Conservation (phyloP, 2,797 vertebrate species). For the Cuniculus paca region DNA sequence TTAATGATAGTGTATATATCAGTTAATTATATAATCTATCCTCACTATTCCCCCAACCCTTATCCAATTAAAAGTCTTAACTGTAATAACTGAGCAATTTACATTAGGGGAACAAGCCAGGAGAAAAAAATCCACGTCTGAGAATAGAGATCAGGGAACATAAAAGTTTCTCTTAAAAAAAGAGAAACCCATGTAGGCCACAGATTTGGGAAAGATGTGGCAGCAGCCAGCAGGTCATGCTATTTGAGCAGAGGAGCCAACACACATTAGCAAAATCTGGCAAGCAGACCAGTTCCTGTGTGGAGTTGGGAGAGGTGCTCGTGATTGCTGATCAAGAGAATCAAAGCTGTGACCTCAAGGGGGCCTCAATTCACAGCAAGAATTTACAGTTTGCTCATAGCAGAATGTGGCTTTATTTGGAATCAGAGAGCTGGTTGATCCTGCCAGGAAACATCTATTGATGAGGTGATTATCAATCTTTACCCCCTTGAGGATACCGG, state of each 20-base stretch:
- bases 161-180: not conserved
- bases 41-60: not conserved
- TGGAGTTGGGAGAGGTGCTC: not conserved
- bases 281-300: slow-evolving; percentile 69
- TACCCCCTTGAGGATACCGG: not conserved
- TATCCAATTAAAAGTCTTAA: not conserved
- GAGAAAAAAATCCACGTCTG: slow-evolving; percentile 3
- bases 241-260: slow-evolving; percentile 75
- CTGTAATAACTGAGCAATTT: slow-evolving; percentile 77
- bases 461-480: not conserved
- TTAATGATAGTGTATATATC: not conserved
- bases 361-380: not conserved
- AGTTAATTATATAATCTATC: slow-evolving; percentile 52
- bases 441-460: accelerated
- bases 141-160: not conserved
- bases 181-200: slow-evolving; percentile 64
- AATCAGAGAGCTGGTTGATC: not conserved
- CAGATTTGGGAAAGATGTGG: not conserved
- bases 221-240: not conserved
- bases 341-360: not conserved
- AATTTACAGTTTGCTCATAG: not conserved
- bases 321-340: slow-evolving; percentile 88
- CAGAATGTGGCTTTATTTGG: not conserved
- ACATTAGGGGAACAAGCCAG: slow-evolving; percentile 70
- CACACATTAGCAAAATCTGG: slow-evolving; percentile 75